These are phyloP conservation scores for Paedocypris sp. DNA, from an alignment of 2,113 vertebrate species.

Conservation along the genomic window DNA sequence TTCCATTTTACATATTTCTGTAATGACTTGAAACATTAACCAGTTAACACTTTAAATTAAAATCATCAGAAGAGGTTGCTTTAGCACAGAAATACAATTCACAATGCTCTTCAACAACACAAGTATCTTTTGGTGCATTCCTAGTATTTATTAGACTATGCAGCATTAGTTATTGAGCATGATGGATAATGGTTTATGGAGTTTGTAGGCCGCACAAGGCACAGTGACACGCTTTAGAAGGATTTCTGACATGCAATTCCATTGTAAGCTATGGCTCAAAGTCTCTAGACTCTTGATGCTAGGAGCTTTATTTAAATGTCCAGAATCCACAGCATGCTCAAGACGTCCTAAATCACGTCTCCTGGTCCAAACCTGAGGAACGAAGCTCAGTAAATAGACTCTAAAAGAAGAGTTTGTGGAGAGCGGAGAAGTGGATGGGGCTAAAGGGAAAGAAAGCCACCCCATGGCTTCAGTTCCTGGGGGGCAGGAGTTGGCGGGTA, in stretches of 20 bases:
- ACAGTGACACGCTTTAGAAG: slow-evolving; percentile 15
- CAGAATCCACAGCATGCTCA: slow-evolving; percentile 5
- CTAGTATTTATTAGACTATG: background rate
- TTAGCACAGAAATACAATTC: too few species aligned
- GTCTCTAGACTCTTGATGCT: slow-evolving; percentile 2
- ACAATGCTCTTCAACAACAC: too few species aligned
- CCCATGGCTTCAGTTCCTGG: background rate
- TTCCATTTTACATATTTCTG: too few species aligned
- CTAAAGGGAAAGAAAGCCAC: background rate
- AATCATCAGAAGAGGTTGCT: too few species aligned
- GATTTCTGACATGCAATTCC: slow-evolving; percentile 5
- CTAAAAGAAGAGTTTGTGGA: background rate
- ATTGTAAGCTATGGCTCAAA: slow-evolving; percentile 31
- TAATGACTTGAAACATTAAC: too few species aligned
- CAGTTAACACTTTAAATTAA: too few species aligned
- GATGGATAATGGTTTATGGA: background rate
- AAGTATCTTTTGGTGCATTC: too few species aligned
- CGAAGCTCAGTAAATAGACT: background rate
- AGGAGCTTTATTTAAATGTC: slow-evolving; percentile 2
- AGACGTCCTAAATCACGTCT: slow-evolving; percentile 18
- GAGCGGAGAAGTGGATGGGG: background rate
- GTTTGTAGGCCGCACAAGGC: background rate
- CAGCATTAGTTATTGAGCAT: background rate
- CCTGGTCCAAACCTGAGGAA: slow-evolving; percentile 14
- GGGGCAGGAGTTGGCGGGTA: slow-evolving; percentile 21